Base-by-base conservation (phyloP, 1,140 invertebrate species). In the Trichoplusia ni region DNA sequence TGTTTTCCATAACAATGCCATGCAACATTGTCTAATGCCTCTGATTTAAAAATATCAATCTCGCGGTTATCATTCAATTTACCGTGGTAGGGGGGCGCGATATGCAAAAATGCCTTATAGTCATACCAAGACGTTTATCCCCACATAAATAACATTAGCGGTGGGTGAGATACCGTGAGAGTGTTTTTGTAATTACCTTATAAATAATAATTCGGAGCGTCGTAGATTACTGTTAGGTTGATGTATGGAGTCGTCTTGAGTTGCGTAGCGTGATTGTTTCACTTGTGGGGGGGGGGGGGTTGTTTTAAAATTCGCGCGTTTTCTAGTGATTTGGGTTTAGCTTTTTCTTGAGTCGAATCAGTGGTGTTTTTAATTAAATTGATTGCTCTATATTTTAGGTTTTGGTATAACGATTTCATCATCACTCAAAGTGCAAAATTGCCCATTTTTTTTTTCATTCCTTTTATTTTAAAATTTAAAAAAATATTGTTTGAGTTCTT, bases 151-250 rank as follows among this genome's bases (percentile, higher is more conserved):
- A 82, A 88, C 80, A 82, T 84, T 83, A 86, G 69, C 67, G 29
- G 49, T 29, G 65, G 49, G 71, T 54, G 76, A 81, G 80, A 85
- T 83, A 84, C 77, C 79, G 79, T 77, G 74, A 81, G 81, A 83
- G 84, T 85, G 86, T 90, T 87, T 87, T 89, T 90, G 87, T 87
- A 90, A 90, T 90, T 89, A 90, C 87, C 80, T 76, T 89, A 89
- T 90, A 90, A 89, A 90, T 90, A 89, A 90, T 90, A 83, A 90
- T 89, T 86, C 75, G 71, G 64, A 35, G 75, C 62, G 71, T 58
- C 84, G 78, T 87, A 90, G 86, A 90, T 90, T 90, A 89, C 75
- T 66, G 80, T 88, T 86, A 84, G 71, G 68, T 70, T 67, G 69
- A 89, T 85, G 70, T 75, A 90, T 73, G 71, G 69, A 27, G 8